Evolutionary conservation across 2,797 vertebrate genomes (phyloP).

Genomic region (Acanthurus lineatus): DNA sequence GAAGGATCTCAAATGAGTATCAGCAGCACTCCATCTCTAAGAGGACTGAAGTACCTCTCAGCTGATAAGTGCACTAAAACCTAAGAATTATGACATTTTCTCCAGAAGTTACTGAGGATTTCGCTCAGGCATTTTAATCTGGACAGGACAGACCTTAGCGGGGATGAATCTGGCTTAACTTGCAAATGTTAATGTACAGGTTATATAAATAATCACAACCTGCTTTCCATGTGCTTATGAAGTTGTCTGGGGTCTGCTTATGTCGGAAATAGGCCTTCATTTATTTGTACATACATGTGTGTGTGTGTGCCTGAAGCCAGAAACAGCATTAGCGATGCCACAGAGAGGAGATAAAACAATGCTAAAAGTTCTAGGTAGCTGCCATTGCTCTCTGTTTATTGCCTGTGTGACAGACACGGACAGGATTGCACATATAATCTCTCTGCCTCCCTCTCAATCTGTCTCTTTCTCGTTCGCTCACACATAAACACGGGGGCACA

Average conservation of each 20-base stretch:
- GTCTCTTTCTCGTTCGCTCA: neutral
- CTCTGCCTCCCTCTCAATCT: neutral
- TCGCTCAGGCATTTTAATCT: slow-evolving; percentile 19
- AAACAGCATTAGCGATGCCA: slow-evolving; percentile 15
- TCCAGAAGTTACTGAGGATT: slow-evolving; percentile 15
- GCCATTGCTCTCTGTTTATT: slow-evolving; percentile 23
- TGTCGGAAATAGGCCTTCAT: slow-evolving; percentile 26
- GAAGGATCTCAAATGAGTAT: slow-evolving; percentile 35
- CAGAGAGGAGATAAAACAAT: slow-evolving; percentile 21
- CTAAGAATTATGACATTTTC: slow-evolving; percentile 51
- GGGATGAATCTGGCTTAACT: slow-evolving; percentile 13
- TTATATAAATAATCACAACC: slow-evolving; percentile 41
- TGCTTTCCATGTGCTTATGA: slow-evolving; percentile 37
- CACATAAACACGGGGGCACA: slow-evolving; percentile 6
- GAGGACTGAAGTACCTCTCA: slow-evolving; percentile 45
- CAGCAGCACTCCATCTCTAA: slow-evolving; percentile 43
- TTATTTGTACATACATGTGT: neutral
- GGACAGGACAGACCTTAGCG: slow-evolving; percentile 8
- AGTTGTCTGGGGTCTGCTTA: slow-evolving; percentile 12
- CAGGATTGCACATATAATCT: slow-evolving; percentile 34
- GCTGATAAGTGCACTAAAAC: slow-evolving; percentile 50
- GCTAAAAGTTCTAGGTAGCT: slow-evolving; percentile 17
- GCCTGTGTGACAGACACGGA: slow-evolving; percentile 7
- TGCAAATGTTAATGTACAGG: slow-evolving; percentile 18
- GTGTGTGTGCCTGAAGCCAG: slow-evolving; percentile 4